phyloP scores from a whole-genome alignment of 1,140 invertebrate species.

The Nephila pilipes region DNA sequence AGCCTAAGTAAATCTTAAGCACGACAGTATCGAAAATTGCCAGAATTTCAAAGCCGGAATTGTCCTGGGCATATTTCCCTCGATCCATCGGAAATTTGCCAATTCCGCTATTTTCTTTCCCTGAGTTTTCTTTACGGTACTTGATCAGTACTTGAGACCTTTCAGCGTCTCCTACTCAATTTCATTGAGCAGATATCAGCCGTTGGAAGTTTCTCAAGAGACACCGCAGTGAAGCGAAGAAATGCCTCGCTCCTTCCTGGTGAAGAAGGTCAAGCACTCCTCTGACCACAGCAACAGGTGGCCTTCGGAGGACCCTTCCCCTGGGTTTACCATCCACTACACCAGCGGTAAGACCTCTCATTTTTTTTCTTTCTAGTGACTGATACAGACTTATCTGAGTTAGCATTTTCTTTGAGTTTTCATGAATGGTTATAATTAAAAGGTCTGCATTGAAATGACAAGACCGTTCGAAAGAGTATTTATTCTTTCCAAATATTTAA shows the following conservation, averaged over 20 bases:
- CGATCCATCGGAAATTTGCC: neutral
- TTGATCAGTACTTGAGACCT: neutral
- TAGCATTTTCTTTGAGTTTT: no score
- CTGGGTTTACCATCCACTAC: constrained; percentile 38
- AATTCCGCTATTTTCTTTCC: neutral
- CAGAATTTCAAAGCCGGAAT: neutral
- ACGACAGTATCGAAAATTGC: no score
- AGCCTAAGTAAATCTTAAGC: no score
- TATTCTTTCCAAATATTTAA: no score
- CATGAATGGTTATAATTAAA: no score
- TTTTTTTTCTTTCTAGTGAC: neutral
- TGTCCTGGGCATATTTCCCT: neutral
- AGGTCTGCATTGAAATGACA: no score
- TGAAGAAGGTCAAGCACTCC: constrained; percentile 80
- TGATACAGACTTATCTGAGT: no score
- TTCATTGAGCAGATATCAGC: neutral
- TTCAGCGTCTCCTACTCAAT: neutral
- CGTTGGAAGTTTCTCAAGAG: neutral
- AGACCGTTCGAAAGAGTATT: no score
- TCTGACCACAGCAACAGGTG: constrained; percentile 71
- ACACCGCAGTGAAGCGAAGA: constrained; percentile 33
- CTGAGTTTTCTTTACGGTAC: neutral
- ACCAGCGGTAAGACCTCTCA: neutral
- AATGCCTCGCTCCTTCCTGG: constrained; percentile 82
- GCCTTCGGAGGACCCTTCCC: constrained; percentile 47